Evolutionary conservation across 2,888 invertebrate genomes (phyloP), one percentile per base, ranked within the genome.

Genomic region (Timandra comae): DNA sequence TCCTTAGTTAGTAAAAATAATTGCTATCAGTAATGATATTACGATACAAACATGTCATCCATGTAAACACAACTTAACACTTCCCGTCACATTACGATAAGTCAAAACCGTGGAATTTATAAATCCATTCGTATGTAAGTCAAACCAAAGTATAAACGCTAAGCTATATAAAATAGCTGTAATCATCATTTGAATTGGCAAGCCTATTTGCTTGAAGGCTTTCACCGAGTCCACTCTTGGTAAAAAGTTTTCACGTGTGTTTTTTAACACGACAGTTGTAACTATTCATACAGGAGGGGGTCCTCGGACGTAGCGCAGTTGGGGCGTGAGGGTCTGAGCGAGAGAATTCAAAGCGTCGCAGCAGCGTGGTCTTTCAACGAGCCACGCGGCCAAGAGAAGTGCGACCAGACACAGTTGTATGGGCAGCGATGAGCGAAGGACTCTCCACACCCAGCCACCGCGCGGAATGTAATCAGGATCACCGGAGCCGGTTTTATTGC

Each of bases 331-430:
- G 0, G 92, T 91, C 55, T 93, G 87, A 30, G 91, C 91, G 44
- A 93, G 88, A 33, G 91, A 92, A 79, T 94, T 93, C 56, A 93
- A 87, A 33, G 91, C 89, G 64, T 93, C 93, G 74, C 93, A 94
- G 73, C 93, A 94, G 29, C 91, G 88, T 0, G 93, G 93, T 3
- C 92, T 89, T 53, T 93, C 93, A 10, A 93, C 86, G 22, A 93
- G 85, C 75, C 91, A 93, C 7, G 92, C 92, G 13, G 92, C 92
- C 42, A 92, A 89, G 29, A 93, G 87, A 21, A 94, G 75, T 0
- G 93, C 91, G 27, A 93, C 88, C 33, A 94, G 81, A 37, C 92
- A 92, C 47, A 93, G 69, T 55, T 93, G 93, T 59, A 94, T 91
- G 30, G 93, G 93, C 42, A 93, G 69, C n/a, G 93, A 90, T 1